phyloP scores from a whole-genome alignment of 2,797 vertebrate species.

The Heliangelus exortis region DNA sequence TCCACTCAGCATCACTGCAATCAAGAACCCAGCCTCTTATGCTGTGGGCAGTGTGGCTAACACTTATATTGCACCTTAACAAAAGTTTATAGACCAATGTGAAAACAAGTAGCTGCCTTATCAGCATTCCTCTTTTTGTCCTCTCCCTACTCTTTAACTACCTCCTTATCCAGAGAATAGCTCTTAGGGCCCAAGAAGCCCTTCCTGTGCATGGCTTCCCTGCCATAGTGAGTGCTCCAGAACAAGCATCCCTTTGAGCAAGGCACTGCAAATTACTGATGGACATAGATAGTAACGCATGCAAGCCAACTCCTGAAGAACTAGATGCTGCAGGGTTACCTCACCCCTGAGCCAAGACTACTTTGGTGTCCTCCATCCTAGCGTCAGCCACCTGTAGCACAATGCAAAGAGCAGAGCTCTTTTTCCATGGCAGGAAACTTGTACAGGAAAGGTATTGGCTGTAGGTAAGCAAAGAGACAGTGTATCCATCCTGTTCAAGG shows the following conservation, averaged over 20 bases:
- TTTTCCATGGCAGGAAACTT: background rate
- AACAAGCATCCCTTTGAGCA: background rate
- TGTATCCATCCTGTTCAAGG: accelerated
- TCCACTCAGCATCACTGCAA: background rate
- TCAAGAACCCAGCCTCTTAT: accelerated
- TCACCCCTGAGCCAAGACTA: background rate
- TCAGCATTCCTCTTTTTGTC: background rate
- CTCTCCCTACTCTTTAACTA: background rate
- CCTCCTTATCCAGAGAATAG: background rate
- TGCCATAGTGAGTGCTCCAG: background rate
- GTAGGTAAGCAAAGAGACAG: background rate
- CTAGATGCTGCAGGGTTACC: background rate
- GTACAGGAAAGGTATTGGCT: background rate
- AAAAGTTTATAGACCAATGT: background rate
- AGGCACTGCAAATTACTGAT: background rate
- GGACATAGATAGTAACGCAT: background rate
- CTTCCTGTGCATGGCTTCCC: background rate
- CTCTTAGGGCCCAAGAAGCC: background rate
- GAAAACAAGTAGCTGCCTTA: background rate
- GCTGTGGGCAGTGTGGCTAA: background rate
- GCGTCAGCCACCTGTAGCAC: background rate
- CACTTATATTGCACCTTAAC: background rate
- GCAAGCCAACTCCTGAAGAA: background rate
- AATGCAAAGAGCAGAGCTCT: background rate
- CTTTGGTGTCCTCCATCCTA: background rate